Evolutionary conservation across 92 coral and sea anemone species (phyloP), one percentile per base, ranked within the genome.

Genomic region (Pocillopora meandrina): DNA sequence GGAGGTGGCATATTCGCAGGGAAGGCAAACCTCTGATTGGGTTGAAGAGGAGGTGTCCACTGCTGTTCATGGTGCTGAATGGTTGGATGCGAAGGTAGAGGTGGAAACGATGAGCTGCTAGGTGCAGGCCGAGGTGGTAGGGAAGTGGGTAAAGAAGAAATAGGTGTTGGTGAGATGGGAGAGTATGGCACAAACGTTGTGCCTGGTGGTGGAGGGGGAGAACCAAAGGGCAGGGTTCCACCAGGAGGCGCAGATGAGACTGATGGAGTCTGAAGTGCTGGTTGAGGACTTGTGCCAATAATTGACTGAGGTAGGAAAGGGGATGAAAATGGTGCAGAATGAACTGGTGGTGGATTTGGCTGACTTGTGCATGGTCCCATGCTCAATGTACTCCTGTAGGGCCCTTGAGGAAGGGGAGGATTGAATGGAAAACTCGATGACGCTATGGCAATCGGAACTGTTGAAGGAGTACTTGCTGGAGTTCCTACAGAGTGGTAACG

Each of bases 341-440:
- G 73, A 65, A 65, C 83, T 61, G 72, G 61, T 72, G 56, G 79
- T 62, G 62, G 78, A 49, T 34, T 74, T 52, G 78, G 78, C 63
- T 26, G 63, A 42, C 75, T 35, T 35, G 58, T 13, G 23, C 23
- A 35, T 10, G 63, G 61, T n/a, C 12, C 16, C 52, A 52, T 74
- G 33, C 36, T 26, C 21, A 70, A 23, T 26, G 80, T 56, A 74
- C 56, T 73, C 65, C 86, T 61, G 57, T 14, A 83, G 9, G 86
- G 86, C 33, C 86, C 86, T 62, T 83, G 80, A 14, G 79, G 79
- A 47, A 83, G 17, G 9, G 86, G 80, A 34, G 80, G 80, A 64
- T 47, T 83, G 56, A 83, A 83, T 55, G 79, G 80, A 62, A 73
- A 73, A 4, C 61, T 10, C 14, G 79, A 47, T 16, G 72, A 42